Evolutionary conservation across 1,140 invertebrate genomes (phyloP).

Genomic region (Akabosia matsudoensis): DNA sequence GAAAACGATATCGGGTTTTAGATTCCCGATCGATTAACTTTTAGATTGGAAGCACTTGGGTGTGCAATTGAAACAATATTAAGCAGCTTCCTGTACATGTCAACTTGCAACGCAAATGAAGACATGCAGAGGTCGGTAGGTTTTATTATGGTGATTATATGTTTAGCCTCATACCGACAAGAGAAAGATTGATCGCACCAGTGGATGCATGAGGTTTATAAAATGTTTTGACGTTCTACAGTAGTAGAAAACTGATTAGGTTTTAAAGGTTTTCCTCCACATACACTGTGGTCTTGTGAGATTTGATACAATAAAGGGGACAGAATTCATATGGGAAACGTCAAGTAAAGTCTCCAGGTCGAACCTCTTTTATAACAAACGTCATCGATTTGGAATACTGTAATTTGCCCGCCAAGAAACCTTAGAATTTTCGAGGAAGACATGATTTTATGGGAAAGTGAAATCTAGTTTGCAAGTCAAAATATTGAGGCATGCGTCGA

Average conservation of each 20-base stretch:
- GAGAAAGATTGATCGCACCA: conserved; percentile 47
- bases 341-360: not conserved
- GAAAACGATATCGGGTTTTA: no score
- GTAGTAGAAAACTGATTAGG: not conserved
- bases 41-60: no score
- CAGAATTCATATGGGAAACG: not conserved
- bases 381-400: no score
- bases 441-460: conserved; percentile 2
- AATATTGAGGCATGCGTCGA: conserved; percentile 22
- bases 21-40: no score
- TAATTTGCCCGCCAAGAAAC: no score
- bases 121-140: conserved; percentile 3
- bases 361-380: no score
- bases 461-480: conserved; percentile 19
- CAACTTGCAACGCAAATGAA: not conserved
- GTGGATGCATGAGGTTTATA: conserved; percentile 45
- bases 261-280: not conserved
- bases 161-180: conserved; percentile 28
- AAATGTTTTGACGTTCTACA: conserved; percentile 39
- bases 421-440: no score
- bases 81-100: not conserved
- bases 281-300: not conserved
- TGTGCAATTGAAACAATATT: no score
- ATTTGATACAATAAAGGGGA: not conserved
- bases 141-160: not conserved